Percentiles rank a stretch among this genome's conserved stretches.
Evolutionary conservation across 2,888 invertebrate species (phyloP).

Genomic region (Sthenelais limicola): DNA sequence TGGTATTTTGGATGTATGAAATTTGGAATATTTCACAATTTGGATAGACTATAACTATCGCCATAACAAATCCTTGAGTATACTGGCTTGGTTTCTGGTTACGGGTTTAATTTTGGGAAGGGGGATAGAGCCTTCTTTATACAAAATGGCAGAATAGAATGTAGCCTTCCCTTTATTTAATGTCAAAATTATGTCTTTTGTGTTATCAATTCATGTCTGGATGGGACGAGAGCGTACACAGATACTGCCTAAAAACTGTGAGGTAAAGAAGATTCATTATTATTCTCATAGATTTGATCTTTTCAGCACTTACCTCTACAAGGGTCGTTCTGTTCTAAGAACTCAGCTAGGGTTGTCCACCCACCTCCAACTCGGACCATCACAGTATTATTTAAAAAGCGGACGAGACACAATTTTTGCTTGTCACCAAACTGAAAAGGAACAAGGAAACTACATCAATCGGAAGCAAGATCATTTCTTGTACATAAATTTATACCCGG

Average conservation of each 20-base stretch:
- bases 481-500: too few species aligned
- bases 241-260: neutral
- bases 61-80: too few species aligned
- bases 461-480: too few species aligned
- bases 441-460: too few species aligned
- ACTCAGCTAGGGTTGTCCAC: constrained; percentile 99
- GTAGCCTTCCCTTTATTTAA: neutral
- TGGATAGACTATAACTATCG: too few species aligned
- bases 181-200: neutral
- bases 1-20: too few species aligned
- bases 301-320: constrained; percentile 90
- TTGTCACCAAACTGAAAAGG: constrained; percentile 70
- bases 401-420: constrained; percentile 82
- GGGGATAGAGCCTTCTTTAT: too few species aligned
- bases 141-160: neutral
- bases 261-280: too few species aligned
- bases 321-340: constrained; percentile 98
- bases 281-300: neutral
- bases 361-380: constrained; percentile 99
- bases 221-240: neutral
- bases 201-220: neutral
- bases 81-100: too few species aligned
- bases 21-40: too few species aligned
- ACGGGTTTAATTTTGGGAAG: too few species aligned
- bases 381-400: constrained; percentile 97